phyloP scores from a whole-genome alignment of 1,140 invertebrate species.

The Calycopis cecrops region DNA sequence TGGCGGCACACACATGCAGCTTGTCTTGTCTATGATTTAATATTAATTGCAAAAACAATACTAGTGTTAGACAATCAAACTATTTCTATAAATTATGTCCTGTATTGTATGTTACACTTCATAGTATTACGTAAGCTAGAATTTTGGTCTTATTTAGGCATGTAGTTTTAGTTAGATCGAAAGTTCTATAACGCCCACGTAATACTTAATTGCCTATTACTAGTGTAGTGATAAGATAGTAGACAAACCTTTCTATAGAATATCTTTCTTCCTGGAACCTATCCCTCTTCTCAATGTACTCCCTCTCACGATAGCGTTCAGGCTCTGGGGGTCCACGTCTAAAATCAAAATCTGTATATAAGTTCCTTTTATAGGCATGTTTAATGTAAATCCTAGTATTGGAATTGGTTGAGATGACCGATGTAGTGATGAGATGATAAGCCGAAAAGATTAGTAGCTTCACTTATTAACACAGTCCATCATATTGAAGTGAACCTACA shows the following conservation, averaged over 20 bases:
- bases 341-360: neutral
- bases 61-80: conserved; percentile 1
- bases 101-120: neutral
- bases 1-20: conserved; percentile 32
- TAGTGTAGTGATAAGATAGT: neutral
- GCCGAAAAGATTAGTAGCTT: too few species aligned
- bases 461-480: too few species aligned
- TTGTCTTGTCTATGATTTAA: neutral
- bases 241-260: conserved; percentile 43
- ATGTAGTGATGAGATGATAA: too few species aligned
- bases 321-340: conserved; percentile 44
- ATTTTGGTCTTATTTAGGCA: too few species aligned
- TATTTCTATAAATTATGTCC: neutral
- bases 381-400: too few species aligned
- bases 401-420: too few species aligned
- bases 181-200: too few species aligned
- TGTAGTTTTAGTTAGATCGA: too few species aligned
- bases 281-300: conserved; percentile 50
- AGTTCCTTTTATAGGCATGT: too few species aligned
- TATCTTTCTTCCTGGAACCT: conserved; percentile 49
- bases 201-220: too few species aligned
- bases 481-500: too few species aligned
- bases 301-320: conserved; percentile 47
- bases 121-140: neutral
- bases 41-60: neutral